Conservation (phyloP, 2,113 vertebrate species). For the Saguinus midas region DNA sequence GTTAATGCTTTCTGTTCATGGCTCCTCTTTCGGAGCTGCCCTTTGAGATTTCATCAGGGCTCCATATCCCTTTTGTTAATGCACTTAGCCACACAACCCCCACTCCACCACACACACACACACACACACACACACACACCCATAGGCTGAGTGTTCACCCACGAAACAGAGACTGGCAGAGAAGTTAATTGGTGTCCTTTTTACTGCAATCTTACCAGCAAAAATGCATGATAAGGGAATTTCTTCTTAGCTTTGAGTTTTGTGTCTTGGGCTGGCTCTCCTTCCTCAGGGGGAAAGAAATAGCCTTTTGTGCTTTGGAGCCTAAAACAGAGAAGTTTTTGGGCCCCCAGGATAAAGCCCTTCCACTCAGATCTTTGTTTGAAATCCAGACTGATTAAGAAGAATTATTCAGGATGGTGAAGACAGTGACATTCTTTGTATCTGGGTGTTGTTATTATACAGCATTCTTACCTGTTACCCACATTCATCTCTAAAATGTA, state of each 20-base stretch:
- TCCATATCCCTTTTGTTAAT: neutral
- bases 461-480: neutral
- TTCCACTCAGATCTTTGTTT: neutral
- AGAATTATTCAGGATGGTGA: neutral
- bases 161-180: neutral
- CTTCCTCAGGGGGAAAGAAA: neutral
- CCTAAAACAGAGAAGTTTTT: constrained; percentile 15
- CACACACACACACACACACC: neutral
- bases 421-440: neutral
- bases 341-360: neutral
- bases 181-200: constrained; percentile 22
- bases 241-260: constrained; percentile 43
- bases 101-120: neutral
- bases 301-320: neutral
- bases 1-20: neutral
- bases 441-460: neutral
- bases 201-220: constrained; percentile 15
- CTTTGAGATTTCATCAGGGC: neutral
- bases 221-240: constrained; percentile 34
- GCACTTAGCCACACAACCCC: neutral
- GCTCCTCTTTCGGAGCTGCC: neutral
- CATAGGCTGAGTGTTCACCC: neutral
- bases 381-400: neutral
- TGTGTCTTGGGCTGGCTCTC: constrained; percentile 2
- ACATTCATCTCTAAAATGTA: neutral